Percentiles rank a stretch among this genome's conserved stretches.
Conservation (phyloP, 2,888 invertebrate species). For the Meghimatium bilineatum region DNA sequence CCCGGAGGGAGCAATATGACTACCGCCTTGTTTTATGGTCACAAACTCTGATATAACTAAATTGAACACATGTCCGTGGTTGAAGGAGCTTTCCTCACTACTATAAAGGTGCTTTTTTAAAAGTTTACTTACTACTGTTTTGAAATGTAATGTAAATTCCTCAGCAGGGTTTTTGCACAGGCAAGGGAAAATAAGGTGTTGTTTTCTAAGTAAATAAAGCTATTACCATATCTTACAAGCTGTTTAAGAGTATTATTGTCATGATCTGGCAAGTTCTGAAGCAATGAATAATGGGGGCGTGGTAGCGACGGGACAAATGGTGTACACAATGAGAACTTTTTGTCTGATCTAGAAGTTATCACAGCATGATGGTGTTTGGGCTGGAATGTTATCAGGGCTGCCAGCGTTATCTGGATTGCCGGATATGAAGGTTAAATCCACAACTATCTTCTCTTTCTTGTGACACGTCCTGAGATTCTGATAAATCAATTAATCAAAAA, state of each 20-base stretch:
- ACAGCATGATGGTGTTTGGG: neutral
- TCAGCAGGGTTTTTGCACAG: neutral
- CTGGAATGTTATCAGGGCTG: neutral
- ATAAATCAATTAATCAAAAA: slow-evolving; percentile 1
- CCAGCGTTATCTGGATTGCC: neutral
- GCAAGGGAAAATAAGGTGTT: no score
- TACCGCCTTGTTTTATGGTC: no score
- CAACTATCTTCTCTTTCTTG: neutral
- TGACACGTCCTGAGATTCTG: neutral
- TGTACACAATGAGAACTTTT: neutral
- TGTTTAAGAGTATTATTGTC: neutral
- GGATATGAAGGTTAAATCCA: neutral
- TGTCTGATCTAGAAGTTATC: slow-evolving; percentile 9
- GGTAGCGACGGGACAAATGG: neutral
- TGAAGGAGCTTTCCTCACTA: no score
- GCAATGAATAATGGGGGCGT: neutral
- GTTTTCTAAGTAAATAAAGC: neutral
- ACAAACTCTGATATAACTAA: no score
- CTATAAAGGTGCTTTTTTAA: no score
- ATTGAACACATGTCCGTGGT: no score
- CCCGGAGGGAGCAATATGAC: no score
- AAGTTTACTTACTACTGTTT: no score
- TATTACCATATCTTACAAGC: neutral
- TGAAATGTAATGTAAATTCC: no score
- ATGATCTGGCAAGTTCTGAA: neutral